Evolutionary conservation across 2,888 invertebrate species (phyloP), one percentile per base, ranked within the genome.

Genomic region (Caenorhabditis sp.): DNA sequence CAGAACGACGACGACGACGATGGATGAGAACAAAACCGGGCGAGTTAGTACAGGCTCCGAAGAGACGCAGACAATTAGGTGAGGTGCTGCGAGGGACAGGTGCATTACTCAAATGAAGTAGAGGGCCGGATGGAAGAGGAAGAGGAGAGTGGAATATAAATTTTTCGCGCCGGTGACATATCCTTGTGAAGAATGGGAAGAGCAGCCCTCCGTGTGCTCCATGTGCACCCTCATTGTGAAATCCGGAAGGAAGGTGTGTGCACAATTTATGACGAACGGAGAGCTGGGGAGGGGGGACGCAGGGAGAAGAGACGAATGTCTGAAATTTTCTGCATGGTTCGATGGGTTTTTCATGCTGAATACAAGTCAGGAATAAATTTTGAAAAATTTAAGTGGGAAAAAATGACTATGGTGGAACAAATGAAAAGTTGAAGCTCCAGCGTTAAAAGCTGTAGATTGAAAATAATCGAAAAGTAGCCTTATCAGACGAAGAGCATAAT

Each of bases 71-170:
- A 61, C 31, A 74, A 58, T 38, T 47, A 80, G 80, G 58, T 2
- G 12, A 10, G 31, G 31, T 35, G 38, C 38, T 38, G 10, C 75
- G 10, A 1, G 14, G n/a, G 66, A 75, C 75, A 76, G 76, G 76
- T 76, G 76, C 76, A 76, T 76, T 76, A 76, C 76, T 76, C 76
- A 76, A 76, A 76, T 76, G 19, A 79, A 49, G 35, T 10, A 64
- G 70, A 66, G 28, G 41, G 16, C 41, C 35, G 44, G n/a, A 58
- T 31, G 56, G n/a, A 49, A 70, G 49, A 10, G 35, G 66, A 56
- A 24, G 44, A 19, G 49, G 56, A 56, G 59, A 69, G 54, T 51
- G 63, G 58, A 61, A 69, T 68, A 76, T 76, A 76, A 69, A 77
- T 61, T 77, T 76, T 59, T 35, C 2, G 26, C 19, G 24, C 4